Base-by-base conservation (phyloP, 2,888 invertebrate species). In the Lithophane semibrunnea region DNA sequence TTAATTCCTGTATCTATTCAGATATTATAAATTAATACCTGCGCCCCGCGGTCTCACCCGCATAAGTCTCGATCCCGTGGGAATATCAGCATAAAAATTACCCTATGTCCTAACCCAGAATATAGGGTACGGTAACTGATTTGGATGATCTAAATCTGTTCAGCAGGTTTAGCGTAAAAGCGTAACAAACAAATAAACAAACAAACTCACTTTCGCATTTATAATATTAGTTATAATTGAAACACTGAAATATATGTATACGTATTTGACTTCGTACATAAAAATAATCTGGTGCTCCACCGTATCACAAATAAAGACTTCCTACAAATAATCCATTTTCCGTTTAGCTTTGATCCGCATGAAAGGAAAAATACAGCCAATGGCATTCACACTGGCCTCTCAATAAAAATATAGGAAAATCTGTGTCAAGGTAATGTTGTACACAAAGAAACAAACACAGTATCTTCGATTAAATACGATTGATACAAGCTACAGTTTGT, bases 401-500 rank as follows among this genome's bases (percentile, higher is more conserved):
- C 24, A 37, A 54, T 18, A 21, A 56, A 61, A 49, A 49, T 42
- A 42, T 24, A 16, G 5, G 3, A 49, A 63, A 64, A 13, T 37
- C 56, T 3, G 12, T 13, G 13, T 44, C 29, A 24, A 24, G 21
- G 9, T 37, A 47, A 61, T 47, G 0, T 56, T 52, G 8, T 24
- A 61, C 18, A 44, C 29, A 52, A 47, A 80, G 66, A 66, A 1
- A 47, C n/a, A 47, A 49, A 75, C 13, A 49, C 56, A 44, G 16
- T 47, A 70, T 44, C 64, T 37, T 66, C 24, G 21, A 66, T 70
- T 66, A n/a, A 58, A 49, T 52, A 54, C 47, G 18, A 47, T 29
- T 58, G 49, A 54, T 65, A 73, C 61, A 54, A 67, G 18, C 21
- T 21, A 42, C 42, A 42, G 29, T 47, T 69, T 66, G 58, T 83